phyloP scores from a whole-genome alignment of 2,888 invertebrate genomes.

The Diarsia dahlii region DNA sequence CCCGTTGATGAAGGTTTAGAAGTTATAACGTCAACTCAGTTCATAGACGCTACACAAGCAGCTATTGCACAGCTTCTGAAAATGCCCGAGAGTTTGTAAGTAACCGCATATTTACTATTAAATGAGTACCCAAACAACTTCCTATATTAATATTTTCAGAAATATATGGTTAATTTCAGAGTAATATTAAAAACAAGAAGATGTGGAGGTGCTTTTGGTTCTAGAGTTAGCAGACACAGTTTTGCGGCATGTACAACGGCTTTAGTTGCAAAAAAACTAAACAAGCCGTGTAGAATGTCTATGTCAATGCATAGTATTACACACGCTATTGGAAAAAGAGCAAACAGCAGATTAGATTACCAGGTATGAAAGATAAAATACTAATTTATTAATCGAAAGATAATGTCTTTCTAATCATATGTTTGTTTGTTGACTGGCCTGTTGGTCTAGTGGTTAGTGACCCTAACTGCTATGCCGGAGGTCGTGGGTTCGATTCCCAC shows the following conservation, averaged over 20 bases:
- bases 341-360: constrained; percentile 72
- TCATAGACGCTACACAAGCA: constrained; percentile 70
- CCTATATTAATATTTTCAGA: neutral
- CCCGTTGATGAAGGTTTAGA: constrained; percentile 74
- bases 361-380: constrained; percentile 63
- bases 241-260: constrained; percentile 72
- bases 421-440: too few species aligned
- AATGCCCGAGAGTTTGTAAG: constrained; percentile 74
- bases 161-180: constrained; percentile 59
- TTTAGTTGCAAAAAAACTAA: constrained; percentile 70
- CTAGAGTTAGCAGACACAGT: constrained; percentile 70
- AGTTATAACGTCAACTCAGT: constrained; percentile 71
- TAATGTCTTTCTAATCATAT: neutral
- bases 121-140: neutral
- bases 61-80: constrained; percentile 71
- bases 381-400: neutral
- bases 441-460: too few species aligned
- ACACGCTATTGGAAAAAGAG: constrained; percentile 73
- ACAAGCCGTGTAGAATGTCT: constrained; percentile 73
- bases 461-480: too few species aligned
- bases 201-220: constrained; percentile 75
- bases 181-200: constrained; percentile 70
- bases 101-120: neutral
- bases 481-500: too few species aligned
- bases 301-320: constrained; percentile 74